phyloP scores from a whole-genome alignment of 2,888 invertebrate species.

The Eudemis profundana region DNA sequence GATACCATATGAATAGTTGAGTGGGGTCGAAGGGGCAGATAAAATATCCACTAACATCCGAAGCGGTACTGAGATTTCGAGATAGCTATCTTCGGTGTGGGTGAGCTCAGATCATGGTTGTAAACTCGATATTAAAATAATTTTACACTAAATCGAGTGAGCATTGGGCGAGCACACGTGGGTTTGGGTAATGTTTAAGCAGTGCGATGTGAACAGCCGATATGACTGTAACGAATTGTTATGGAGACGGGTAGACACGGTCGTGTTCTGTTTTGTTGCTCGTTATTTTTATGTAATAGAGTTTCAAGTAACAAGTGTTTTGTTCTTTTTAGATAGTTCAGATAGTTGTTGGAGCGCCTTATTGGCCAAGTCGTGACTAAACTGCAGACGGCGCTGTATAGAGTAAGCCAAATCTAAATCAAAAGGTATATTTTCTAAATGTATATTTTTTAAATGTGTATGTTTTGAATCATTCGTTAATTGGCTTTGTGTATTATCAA shows the following conservation, averaged over 20 bases:
- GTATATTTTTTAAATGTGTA: too few relatives aligned
- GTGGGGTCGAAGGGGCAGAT: conserved; percentile 39
- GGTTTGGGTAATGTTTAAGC: conserved; percentile 37
- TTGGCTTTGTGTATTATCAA: too few relatives aligned
- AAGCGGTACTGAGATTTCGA: conserved; percentile 36
- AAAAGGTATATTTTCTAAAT: background rate
- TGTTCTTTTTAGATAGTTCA: conserved; percentile 1
- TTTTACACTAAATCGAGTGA: conserved; percentile 36
- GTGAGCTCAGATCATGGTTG: conserved; percentile 23
- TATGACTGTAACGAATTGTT: conserved; percentile 38
- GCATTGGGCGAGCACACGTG: conserved; percentile 26
- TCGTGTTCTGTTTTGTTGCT: conserved; percentile 27
- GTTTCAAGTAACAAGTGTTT: conserved; percentile 54
- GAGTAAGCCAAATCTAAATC: too few relatives aligned
- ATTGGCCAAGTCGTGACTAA: background rate
- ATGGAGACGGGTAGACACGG: conserved; percentile 36
- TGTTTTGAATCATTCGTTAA: too few relatives aligned
- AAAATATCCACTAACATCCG: conserved; percentile 35
- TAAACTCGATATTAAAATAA: conserved; percentile 30
- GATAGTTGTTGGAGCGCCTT: background rate
- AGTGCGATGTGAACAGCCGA: conserved; percentile 42
- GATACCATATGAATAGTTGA: conserved; percentile 39
- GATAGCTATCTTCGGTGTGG: conserved; percentile 37
- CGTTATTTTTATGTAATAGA: conserved; percentile 21
- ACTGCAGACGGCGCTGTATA: too few relatives aligned